phyloP scores from a whole-genome alignment of 1,140 invertebrate genomes.

The Drosophila busckii region DNA sequence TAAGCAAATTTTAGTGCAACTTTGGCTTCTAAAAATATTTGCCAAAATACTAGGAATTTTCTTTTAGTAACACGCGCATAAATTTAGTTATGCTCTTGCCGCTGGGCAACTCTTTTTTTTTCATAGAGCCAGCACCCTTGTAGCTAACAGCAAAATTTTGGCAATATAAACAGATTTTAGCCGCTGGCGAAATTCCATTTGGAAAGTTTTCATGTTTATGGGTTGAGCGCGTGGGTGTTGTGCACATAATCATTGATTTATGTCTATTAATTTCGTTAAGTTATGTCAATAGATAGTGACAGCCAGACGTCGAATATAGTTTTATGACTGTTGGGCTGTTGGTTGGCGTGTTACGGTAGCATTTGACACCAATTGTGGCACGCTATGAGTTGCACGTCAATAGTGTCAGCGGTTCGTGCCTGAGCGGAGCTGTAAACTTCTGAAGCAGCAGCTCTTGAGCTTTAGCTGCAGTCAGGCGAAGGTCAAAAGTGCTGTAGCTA shows the following conservation, averaged over 20 bases:
- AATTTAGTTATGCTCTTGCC: too few relatives aligned
- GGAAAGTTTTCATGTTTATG: too few relatives aligned
- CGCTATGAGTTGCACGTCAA: constrained; percentile 52
- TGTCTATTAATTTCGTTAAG: constrained; percentile 28
- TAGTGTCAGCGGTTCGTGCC: constrained; percentile 59
- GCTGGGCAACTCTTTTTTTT: too few relatives aligned
- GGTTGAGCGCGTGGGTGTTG: constrained; percentile 2
- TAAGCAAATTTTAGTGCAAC: too few relatives aligned
- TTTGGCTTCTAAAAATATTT: too few relatives aligned
- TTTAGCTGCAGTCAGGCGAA: constrained; percentile 53
- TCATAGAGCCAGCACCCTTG: too few relatives aligned
- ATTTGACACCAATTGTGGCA: constrained; percentile 69
- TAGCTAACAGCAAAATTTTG: too few relatives aligned
- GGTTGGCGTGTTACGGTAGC: constrained; percentile 63
- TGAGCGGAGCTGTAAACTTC: constrained; percentile 32
- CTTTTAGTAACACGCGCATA: too few relatives aligned
- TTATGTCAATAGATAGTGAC: constrained; percentile 29
- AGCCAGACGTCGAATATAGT: constrained; percentile 34
- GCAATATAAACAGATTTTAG: too few relatives aligned
- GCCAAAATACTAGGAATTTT: too few relatives aligned
- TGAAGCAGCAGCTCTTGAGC: constrained; percentile 38
- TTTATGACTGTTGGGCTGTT: constrained; percentile 35
- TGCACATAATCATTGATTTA: too few relatives aligned
- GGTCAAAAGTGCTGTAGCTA: constrained; percentile 42
- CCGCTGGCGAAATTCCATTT: constrained; percentile 9